Evolutionary conservation across 2,797 vertebrate genomes (phyloP), one percentile per base, ranked within the genome.

Genomic region (Centropyge bicolor): DNA sequence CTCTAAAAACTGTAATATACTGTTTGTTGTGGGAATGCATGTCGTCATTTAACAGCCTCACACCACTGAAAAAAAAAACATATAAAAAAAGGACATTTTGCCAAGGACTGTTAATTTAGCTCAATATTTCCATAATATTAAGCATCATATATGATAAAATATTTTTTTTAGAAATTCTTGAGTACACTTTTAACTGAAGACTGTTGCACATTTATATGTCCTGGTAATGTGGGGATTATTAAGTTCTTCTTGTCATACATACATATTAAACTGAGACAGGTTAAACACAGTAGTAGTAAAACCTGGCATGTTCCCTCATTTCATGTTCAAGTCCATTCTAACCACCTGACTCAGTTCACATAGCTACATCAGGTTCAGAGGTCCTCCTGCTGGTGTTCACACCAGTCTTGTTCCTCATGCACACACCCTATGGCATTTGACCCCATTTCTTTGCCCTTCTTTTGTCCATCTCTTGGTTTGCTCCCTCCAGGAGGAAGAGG

Each of bases 401-500:
- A 35, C 48, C 60, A 56, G 20, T 62, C 31, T 40, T 52, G 20
- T 41, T 85, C 77, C 72, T 86, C 70, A n/a, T 72, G 56, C 62
- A 73, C 46, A 66, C 60, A 22, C 52, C 40, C 12, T 60, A 68
- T 46, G 56, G 12, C 70, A 8, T 87, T 82, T 91, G 72, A 90
- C 81, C 51, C 60, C 78, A n/a, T n/a, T 60, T 86, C 66, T 88
- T 82, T 85, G 80, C 86, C 80, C 84, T 87, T 78, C 78, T 88
- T 78, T 67, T 92, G 78, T 89, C 90, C 85, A 81, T 92, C 56
- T 93, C 85, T 94, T 64, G 89, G 66, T 92, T 88, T 93, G 82
- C 82, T 81, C 75, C 89, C 78, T 80, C 59, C 85, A 96, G 95
- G 92, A 86, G 84, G 93, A 92, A 92, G 91, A 94, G 86, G 94